These are phyloP conservation scores for Euleptes europaea DNA, from an alignment of 2,113 vertebrate species.

Conservation along the genomic window DNA sequence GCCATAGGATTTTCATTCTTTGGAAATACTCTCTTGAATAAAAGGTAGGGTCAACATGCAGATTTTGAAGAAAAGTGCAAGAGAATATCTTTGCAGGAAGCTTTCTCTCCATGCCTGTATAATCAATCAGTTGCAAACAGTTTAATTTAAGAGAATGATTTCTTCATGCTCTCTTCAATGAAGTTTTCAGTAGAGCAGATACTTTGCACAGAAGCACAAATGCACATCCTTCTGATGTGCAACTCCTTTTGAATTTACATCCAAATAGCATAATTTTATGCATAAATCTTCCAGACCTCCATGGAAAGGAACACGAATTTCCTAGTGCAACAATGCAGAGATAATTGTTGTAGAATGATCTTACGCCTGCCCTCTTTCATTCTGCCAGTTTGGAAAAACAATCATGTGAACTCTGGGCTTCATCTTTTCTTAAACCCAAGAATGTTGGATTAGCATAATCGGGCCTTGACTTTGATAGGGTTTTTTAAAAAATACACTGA, in stretches of 20 bases:
- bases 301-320: not conserved
- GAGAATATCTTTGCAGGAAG: not conserved
- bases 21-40: not conserved
- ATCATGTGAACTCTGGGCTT: not conserved
- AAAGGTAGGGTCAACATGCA: not conserved
- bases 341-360: not conserved
- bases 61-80: not conserved
- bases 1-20: not conserved
- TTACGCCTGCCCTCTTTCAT: not conserved
- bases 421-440: not conserved
- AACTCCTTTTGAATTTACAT: conserved; percentile 2
- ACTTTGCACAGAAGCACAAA: not conserved
- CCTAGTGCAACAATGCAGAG: not conserved
- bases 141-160: not conserved
- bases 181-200: not conserved
- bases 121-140: not conserved
- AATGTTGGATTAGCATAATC: conserved; percentile 9
- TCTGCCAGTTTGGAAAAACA: not conserved
- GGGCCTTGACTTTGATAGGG: not conserved
- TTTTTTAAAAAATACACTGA: not conserved
- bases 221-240: not conserved
- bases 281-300: not conserved
- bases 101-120: not conserved
- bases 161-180: not conserved
- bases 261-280: not conserved